Base-by-base conservation (phyloP, 2,888 invertebrate genomes). In the Macrophya alboannulata region DNA sequence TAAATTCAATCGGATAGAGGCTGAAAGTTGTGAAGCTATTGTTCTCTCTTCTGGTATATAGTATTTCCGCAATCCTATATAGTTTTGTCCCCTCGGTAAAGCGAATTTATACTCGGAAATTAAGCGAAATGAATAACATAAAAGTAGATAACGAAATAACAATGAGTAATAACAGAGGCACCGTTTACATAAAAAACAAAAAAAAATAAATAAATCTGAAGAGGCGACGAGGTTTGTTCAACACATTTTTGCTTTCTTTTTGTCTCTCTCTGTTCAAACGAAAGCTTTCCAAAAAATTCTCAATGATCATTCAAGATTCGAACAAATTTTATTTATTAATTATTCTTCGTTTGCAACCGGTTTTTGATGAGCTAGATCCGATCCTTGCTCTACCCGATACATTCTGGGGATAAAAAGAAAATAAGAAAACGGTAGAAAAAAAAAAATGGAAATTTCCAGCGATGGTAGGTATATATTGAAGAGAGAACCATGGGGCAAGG, bases 1-100 rank as follows among this genome's bases (percentile, higher is more conserved):
- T 9, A 74, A 45, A 45, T 74, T 74, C 72, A 74, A 74, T 74
- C 72, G 45, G 72, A 68, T 68, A 68, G 10, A 17, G 37, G 68
- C 48, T 37, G 68, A 68, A 68, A 37, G 10, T 17, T 45, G 72
- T 25, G 43, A 74, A 43, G n/a, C 72, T 45, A 74, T 74, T 74
- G 72, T 74, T 74, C 40, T 45, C 21, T 4, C 21, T 10, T n/a
- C 17, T n/a, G 62, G 40, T 55, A 65, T 55, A 65, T 25, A 37
- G 37, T 68, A 68, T 68, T 68, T 37, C 68, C 68, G 68, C 68
- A 68, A 68, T 68, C 25, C 62, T 62, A 31, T 21, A 12, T 62
- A 12, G 4, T 68, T 37, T 37, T 31, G 31, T 25, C 37, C 37
- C 25, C 37, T 68, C 6, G 3, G 31, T 37, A 68, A 15, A 25